These are phyloP conservation scores for Leptodactylus fallax DNA, from an alignment of 2,797 vertebrate genomes.

Conservation along the genomic window DNA sequence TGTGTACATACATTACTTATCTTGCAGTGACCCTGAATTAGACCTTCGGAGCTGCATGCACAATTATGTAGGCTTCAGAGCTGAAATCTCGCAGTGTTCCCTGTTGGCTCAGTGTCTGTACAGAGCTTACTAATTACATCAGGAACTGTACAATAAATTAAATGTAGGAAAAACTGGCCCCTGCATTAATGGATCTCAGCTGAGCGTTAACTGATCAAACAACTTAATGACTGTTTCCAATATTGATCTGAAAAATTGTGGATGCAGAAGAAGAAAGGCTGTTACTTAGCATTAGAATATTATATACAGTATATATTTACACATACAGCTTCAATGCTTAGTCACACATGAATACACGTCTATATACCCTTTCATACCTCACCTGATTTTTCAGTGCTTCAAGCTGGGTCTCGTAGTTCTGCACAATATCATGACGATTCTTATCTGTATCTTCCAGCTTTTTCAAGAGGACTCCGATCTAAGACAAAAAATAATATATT, in stretches of 20 bases:
- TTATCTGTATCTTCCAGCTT: conserved; percentile 77
- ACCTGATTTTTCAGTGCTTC: conserved; percentile 77
- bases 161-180: neutral
- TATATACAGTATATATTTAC: no score
- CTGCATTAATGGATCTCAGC: no score
- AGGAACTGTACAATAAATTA: neutral
- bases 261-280: no score
- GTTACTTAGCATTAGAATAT: no score
- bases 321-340: neutral
- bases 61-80: no score
- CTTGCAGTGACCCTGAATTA: no score
- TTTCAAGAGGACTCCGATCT: conserved; percentile 77
- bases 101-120: neutral
- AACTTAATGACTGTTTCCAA: no score
- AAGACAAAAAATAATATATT: conserved; percentile 58
- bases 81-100: neutral
- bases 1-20: no score
- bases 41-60: neutral
- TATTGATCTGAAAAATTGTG: no score
- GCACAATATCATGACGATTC: conserved; percentile 73
- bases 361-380: conserved; percentile 58
- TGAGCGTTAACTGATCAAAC: no score
- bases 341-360: neutral
- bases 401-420: conserved; percentile 76
- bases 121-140: neutral